Evolutionary conservation across 2,113 vertebrate species (phyloP), one percentile per base, ranked within the genome.

Genomic region (Anarrhichthys ocellatus): DNA sequence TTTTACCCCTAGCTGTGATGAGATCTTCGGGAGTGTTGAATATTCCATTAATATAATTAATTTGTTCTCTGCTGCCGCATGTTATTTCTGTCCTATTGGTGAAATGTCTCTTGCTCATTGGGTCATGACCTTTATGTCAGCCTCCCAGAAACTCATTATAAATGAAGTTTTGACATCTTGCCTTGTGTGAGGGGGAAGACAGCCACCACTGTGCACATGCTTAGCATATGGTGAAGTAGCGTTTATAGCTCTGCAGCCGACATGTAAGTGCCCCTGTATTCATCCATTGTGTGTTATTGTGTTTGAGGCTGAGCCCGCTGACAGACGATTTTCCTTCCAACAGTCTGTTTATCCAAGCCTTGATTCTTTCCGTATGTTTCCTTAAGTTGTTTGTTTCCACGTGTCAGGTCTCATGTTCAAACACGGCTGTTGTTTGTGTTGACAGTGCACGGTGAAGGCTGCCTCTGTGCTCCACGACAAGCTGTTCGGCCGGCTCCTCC

Each of bases 391-490:
- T 77, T 81, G 80, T 87, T 91, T 83, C 70, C 75, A 77, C 17
- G 65, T 83, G 80, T 90, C 73, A 64, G 27, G 59, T 76, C 78
- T 88, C 6, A n/a, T 78, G 72, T 86, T 88, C n/a, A 69, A 81
- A 66, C 78, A 20, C 46, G 22, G 48, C 38, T 80, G 84, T 90
- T 86, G 67, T 91, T 78, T 90, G 65, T 82, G 84, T 88, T 90
- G 81, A 85, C 91, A 96, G 96, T 95, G 94, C 86, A 95, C 95
- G 0, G 85, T 96, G 78, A 93, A 92, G 83, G 96, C 96, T 44
- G 93, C 96, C 80, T 95, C 95, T 1, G 90, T 40, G 46, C 95
- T 96, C 73, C 96, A 96, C 56, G 94, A 96, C 91, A 93, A 94
- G 88, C 91, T 96, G 80, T 96, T 96, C 85, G 89, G 77, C 63